Conservation (phyloP, 2,888 invertebrate genomes). For the Spatulosminthurus flaviceps region DNA sequence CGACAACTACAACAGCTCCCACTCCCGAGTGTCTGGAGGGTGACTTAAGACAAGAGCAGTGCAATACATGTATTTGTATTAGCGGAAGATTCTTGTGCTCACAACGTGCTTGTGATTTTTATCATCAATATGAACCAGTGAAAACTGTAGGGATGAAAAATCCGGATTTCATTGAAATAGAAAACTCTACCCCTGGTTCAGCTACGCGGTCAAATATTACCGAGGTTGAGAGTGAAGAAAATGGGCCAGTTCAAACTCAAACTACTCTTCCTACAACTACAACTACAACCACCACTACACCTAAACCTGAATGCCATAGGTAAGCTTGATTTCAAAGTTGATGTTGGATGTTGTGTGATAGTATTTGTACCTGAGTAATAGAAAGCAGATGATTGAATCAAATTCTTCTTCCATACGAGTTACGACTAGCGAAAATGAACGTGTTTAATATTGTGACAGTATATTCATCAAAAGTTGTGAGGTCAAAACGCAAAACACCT, state of each 20-base stretch:
- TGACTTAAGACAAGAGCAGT: slow-evolving; percentile 16
- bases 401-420: no score
- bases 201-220: slow-evolving; percentile 40
- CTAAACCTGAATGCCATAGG: slow-evolving; percentile 47
- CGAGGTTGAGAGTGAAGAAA: slow-evolving; percentile 38
- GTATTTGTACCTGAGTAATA: no score
- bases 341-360: no score
- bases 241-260: slow-evolving; percentile 10
- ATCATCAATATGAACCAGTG: slow-evolving; percentile 21
- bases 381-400: no score
- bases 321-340: slow-evolving; percentile 12
- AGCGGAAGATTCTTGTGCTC: slow-evolving; percentile 40
- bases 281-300: slow-evolving; percentile 40
- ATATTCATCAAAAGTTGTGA: no score
- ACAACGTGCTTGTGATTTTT: slow-evolving; percentile 29
- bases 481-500: no score
- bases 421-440: no score
- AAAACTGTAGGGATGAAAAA: neutral
- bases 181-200: slow-evolving; percentile 36
- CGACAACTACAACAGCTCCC: slow-evolving; percentile 1
- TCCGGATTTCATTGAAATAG: slow-evolving; percentile 36
- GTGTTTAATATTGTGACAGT: no score
- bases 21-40: slow-evolving; percentile 34
- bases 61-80: slow-evolving; percentile 41
- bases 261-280: slow-evolving; percentile 30